Evolutionary conservation across 2,113 vertebrate genomes (phyloP).

Genomic region (Muntiacus reevesi): DNA sequence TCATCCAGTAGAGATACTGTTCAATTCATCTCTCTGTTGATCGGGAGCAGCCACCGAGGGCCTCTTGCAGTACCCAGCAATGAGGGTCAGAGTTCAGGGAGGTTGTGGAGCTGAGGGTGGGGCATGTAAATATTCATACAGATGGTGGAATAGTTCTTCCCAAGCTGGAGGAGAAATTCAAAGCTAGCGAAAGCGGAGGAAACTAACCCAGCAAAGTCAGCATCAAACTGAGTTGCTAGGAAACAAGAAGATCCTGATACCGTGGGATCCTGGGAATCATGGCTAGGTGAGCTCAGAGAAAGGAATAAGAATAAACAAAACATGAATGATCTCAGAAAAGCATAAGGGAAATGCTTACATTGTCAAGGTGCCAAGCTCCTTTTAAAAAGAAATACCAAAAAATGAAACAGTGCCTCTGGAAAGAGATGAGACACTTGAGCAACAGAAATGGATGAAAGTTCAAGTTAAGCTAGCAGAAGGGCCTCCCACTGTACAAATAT

Average conservation of each 20-base stretch:
- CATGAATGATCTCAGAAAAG: not conserved
- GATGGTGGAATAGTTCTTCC: not conserved
- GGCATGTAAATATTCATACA: too few relatives aligned
- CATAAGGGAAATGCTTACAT: not conserved
- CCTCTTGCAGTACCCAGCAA: not conserved
- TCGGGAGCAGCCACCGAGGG: not conserved
- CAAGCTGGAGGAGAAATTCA: not conserved
- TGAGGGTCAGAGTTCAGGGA: not conserved
- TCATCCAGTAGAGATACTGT: not conserved
- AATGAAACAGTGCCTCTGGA: not conserved
- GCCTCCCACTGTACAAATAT: not conserved
- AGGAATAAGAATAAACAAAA: not conserved
- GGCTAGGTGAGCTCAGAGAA: not conserved
- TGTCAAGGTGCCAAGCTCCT: not conserved
- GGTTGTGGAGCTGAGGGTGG: not conserved
- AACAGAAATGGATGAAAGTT: not conserved
- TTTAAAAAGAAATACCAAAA: not conserved
- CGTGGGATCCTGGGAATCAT: not conserved
- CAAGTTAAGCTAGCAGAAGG: not conserved
- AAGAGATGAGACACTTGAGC: not conserved
- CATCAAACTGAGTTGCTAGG: slow-evolving; percentile 20
- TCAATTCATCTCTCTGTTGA: not conserved
- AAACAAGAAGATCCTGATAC: not conserved
- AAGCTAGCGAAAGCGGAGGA: not conserved
- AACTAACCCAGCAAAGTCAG: not conserved